Evolutionary conservation across 2,797 vertebrate species (phyloP).

Genomic region (Lagorchestes hirsutus): DNA sequence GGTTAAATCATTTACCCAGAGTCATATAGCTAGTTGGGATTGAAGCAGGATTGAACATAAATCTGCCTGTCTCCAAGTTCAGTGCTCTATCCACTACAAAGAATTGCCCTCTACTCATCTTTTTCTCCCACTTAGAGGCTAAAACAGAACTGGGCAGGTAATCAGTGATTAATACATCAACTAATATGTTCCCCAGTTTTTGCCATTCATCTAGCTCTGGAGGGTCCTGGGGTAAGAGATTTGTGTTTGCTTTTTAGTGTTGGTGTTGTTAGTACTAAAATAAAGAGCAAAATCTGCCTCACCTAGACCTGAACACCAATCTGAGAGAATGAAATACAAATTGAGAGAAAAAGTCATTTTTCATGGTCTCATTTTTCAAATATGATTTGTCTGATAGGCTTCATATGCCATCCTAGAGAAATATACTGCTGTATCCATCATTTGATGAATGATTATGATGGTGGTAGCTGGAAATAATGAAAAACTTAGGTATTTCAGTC

Average conservation of each 20-base stretch:
- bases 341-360: neutral
- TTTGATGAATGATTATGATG: neutral
- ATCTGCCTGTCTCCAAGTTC: neutral
- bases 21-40: neutral
- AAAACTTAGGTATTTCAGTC: neutral
- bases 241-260: neutral
- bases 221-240: neutral
- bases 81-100: neutral
- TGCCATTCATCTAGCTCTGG: neutral
- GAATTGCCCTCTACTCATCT: neutral
- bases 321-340: neutral
- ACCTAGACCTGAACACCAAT: neutral
- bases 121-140: neutral
- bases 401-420: neutral
- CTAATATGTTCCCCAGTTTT: neutral
- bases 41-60: neutral
- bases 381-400: neutral
- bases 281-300: conserved; percentile 23
- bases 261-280: neutral
- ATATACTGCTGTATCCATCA: neutral
- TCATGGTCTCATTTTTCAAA: conserved; percentile 7
- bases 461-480: neutral
- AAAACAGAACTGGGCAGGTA: neutral
- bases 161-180: neutral
- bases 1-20: neutral